Percentiles rank a stretch among this genome's conserved stretches.
These are phyloP conservation scores for Athalia circularis DNA, from an alignment of 2,888 invertebrate genomes.

Conservation along the genomic window DNA sequence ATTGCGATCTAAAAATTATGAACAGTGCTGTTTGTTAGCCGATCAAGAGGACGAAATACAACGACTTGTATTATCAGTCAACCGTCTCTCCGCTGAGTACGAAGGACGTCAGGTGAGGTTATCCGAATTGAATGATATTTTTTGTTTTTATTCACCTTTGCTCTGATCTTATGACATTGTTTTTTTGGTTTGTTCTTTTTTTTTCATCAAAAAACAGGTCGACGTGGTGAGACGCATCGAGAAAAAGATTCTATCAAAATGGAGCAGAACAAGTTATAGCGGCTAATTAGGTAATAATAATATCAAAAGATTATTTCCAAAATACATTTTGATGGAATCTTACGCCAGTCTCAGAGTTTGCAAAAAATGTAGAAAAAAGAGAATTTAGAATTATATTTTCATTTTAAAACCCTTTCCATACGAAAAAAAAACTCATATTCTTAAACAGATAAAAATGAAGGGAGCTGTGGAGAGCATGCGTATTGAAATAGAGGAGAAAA, in stretches of 20 bases:
- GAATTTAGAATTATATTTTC: not conserved
- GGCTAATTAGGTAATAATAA: no score
- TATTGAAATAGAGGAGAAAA: slow-evolving; percentile 56
- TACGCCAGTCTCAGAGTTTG: not conserved
- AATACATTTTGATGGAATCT: slow-evolving; percentile 34
- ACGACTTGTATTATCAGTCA: slow-evolving; percentile 57
- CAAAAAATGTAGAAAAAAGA: not conserved
- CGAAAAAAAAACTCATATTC: not conserved
- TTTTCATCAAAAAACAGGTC: no score
- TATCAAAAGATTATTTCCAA: no score
- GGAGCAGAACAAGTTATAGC: slow-evolving; percentile 1
- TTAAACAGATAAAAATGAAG: slow-evolving; percentile 55
- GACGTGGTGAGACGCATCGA: no score
- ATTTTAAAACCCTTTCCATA: not conserved
- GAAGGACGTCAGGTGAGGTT: slow-evolving; percentile 56
- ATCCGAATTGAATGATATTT: not conserved
- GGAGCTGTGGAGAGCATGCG: slow-evolving; percentile 52
- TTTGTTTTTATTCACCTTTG: not conserved
- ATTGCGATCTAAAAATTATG: slow-evolving; percentile 52
- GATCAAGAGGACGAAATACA: slow-evolving; percentile 66
- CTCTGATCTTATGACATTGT: not conserved
- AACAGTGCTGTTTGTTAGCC: slow-evolving; percentile 56
- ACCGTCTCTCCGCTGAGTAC: slow-evolving; percentile 53
- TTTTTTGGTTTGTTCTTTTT: no score
- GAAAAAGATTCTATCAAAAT: slow-evolving; percentile 30